Base-by-base conservation (phyloP, 2,113 vertebrate genomes). In the Acanthisitta chloris region DNA sequence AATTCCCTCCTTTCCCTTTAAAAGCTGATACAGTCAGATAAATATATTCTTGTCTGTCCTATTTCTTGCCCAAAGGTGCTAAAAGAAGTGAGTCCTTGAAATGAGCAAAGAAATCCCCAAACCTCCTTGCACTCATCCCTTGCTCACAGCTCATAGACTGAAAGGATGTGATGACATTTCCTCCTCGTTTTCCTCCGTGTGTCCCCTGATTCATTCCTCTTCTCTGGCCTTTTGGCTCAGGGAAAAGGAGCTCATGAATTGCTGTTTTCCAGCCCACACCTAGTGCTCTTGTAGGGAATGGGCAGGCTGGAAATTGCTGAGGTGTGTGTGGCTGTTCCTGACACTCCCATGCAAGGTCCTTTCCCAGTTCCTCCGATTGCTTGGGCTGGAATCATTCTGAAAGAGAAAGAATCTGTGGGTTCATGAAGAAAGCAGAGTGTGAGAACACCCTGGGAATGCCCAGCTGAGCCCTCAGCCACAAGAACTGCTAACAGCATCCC, bases 121-220 rank as follows among this genome's bases (percentile, higher is more conserved):
- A n/a, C 45, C 59, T 52, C 36, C 84, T 46, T 10, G 9, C 17
- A 8, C 69, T 80, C 64, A 54, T 40, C 82, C 48, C 79, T 46
- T 55, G 64, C 43, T 61, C 54, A 62, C 59, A 28, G 3, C 73
- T 66, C 31, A 5, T 10, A 34, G 51, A 2, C 57, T 28, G 65
- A 3, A 6, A 80, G 91, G 91, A 90, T 77, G 88, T 48, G 92
- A 88, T 78, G 92, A 80, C 83, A 86, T 95, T 93, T 94, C 94
- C 90, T 64, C 52, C 21, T 55, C 55, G 7, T 34, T 91, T 66
- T 57, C 73, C 86, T 84, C n/a, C 25, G 1, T n/a, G 48, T 14
- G 9, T 77, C 62, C 81, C 91, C 91, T 78, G 59, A 46, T 88
- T 92, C 83, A 78, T 76, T 92, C 83, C 17, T 89, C 79, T 92